Conservation (phyloP, 2,797 vertebrate species). For the Brotula barbata region DNA sequence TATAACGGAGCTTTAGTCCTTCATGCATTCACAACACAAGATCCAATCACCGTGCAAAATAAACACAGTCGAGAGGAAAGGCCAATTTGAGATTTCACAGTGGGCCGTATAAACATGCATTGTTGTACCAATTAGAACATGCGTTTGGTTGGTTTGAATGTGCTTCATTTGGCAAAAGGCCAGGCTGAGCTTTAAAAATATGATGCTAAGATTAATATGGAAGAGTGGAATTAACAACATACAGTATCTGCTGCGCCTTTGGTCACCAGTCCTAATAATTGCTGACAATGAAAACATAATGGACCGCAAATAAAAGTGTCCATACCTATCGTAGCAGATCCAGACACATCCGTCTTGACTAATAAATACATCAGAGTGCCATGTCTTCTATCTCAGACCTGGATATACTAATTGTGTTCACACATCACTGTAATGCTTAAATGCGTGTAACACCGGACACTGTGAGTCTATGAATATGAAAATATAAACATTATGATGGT, state of each 20-base stretch:
- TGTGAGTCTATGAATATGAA: background rate
- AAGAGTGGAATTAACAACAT: slow-evolving; percentile 35
- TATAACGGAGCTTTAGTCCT: slow-evolving; percentile 62
- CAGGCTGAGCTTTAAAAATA: slow-evolving; percentile 18
- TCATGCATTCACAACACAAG: slow-evolving; percentile 42
- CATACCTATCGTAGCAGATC: slow-evolving; percentile 9
- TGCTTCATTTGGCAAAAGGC: slow-evolving; percentile 14
- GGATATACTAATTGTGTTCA: too few species aligned
- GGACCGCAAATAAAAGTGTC: slow-evolving; percentile 14
- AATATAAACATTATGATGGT: background rate
- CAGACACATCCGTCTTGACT: background rate
- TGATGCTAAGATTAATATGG: slow-evolving; percentile 23
- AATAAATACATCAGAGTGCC: too few species aligned
- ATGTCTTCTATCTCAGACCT: too few species aligned
- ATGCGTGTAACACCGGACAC: background rate
- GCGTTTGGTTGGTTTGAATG: slow-evolving; percentile 8
- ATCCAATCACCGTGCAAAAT: slow-evolving; percentile 47
- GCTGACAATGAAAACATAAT: slow-evolving; percentile 31
- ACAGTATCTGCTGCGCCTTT: slow-evolving; percentile 6
- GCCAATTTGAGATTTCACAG: slow-evolving; percentile 14
- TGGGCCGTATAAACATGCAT: slow-evolving; percentile 5
- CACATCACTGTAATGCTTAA: slow-evolving; percentile 3
- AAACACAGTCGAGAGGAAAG: slow-evolving; percentile 37
- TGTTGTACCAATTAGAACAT: slow-evolving; percentile 12
- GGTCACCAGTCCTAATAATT: slow-evolving; percentile 36